phyloP scores from a whole-genome alignment of 1,140 invertebrate genomes.

The Leptopilina clavipes region DNA sequence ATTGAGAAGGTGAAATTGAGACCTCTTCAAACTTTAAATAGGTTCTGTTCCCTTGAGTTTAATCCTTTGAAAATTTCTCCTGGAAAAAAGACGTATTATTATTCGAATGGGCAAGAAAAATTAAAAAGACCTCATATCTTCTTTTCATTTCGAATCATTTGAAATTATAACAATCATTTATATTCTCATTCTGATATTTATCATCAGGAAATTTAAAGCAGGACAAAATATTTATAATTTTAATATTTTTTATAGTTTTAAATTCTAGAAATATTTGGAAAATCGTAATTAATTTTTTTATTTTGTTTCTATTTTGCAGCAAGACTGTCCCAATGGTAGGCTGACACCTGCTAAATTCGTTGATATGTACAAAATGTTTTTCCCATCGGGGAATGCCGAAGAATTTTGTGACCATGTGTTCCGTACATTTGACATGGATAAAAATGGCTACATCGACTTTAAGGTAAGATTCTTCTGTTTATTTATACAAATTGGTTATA shows the following conservation, averaged over 20 bases:
- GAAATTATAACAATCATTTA: too few species aligned
- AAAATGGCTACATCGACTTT: slow-evolving; percentile 98
- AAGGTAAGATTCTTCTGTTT: slow-evolving; percentile 80
- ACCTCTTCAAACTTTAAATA: slow-evolving; percentile 17
- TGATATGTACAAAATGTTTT: slow-evolving; percentile 99
- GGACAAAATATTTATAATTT: too few species aligned
- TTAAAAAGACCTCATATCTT: background rate
- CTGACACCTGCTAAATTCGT: slow-evolving; percentile 98
- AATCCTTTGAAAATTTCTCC: slow-evolving; percentile 26
- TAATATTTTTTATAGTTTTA: too few species aligned
- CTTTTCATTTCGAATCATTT: background rate
- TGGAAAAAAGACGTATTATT: background rate
- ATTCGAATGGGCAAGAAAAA: background rate
- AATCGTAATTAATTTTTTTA: slow-evolving; percentile 32
- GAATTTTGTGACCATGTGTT: slow-evolving; percentile 99
- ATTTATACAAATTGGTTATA: slow-evolving; percentile 33
- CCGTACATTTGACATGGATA: slow-evolving; percentile 99
- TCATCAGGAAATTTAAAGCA: too few species aligned
- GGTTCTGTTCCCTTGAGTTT: slow-evolving; percentile 8
- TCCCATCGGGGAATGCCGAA: slow-evolving; percentile 97
- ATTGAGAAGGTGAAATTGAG: slow-evolving; percentile 16
- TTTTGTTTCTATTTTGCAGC: slow-evolving; percentile 81
- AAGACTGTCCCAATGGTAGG: slow-evolving; percentile 99
- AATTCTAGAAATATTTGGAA: too few species aligned
- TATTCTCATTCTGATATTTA: too few species aligned